Conservation (phyloP, 2,797 vertebrate genomes). For the Perodicticus potto region DNA sequence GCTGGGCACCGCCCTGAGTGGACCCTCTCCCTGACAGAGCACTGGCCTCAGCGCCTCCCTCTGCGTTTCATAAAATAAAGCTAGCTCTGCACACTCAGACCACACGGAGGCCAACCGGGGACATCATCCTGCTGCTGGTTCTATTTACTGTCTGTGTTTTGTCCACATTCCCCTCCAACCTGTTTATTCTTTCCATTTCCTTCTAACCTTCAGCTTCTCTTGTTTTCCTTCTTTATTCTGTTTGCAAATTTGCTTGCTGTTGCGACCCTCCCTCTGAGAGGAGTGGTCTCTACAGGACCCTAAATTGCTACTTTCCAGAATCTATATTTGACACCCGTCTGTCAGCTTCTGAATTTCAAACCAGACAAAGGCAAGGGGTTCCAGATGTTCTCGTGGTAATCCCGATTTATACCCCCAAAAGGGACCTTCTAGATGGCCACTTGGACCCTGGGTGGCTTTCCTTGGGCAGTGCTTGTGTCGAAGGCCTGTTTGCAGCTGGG, state of each 20-base stretch:
- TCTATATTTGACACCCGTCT: neutral
- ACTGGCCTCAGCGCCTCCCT: neutral
- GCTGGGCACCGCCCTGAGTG: neutral
- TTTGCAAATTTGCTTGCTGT: neutral
- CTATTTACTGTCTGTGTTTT: neutral
- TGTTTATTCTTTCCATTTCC: neutral
- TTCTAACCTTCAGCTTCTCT: neutral
- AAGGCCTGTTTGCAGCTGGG: neutral
- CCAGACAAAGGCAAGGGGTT: slow-evolving; percentile 6
- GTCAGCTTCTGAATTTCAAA: slow-evolving; percentile 30
- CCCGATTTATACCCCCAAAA: neutral
- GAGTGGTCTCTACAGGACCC: neutral
- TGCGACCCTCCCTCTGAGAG: neutral
- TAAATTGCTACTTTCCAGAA: neutral
- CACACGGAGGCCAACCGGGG: neutral
- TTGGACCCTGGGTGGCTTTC: neutral
- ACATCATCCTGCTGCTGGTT: neutral
- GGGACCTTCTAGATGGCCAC: neutral
- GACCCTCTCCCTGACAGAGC: neutral
- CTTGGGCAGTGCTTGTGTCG: neutral
- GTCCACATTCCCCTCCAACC: neutral
- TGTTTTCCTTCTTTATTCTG: neutral
- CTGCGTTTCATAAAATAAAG: too few species aligned
- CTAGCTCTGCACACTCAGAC: neutral
- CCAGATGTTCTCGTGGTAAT: neutral